Evolutionary conservation across 2,113 vertebrate genomes (phyloP), one percentile per base, ranked within the genome.

Genomic region (Podarcis muralis): DNA sequence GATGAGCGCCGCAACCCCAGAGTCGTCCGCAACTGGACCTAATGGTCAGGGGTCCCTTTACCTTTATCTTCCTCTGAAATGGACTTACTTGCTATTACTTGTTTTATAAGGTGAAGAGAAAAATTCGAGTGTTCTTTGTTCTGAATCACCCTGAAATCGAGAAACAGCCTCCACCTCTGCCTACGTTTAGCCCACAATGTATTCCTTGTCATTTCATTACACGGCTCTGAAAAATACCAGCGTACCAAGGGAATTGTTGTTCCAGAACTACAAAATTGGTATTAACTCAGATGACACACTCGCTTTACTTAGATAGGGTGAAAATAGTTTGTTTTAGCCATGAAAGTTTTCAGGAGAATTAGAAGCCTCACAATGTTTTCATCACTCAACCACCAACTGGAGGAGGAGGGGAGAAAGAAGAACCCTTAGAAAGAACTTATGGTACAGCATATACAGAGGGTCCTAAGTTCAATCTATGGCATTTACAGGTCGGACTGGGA

Each of bases 151-250:
- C 6, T 66, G 30, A 81, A 81, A 23, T 43, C 9, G 30, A 35
- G 59, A 48, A 20, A 12, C 53, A 48, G 71, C 77, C 83, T 69
- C 86, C 13, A 89, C 15, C 9, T 20, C 4, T 0, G 68, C 37
- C 40, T 18, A 2, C 1, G 0, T 12, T 2, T 40, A 66, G 2
- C 35, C 37, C 0, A 0, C 0, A 16, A 18, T 35, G 30, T 12
- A 65, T 30, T 76, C 87, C 71, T 4, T 20, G 77, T 18, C 35
- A 16, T 2, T 62, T 87, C 12, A 4, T 27, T 88, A 75, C 8
- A 85, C 53, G 0, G 0, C 30, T 91, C 4, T 65, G 74, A 66
- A 18, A 81, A 86, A 37, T 78, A 2, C 32, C 0, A 84, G 2
- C 0, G 30, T 8, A 69, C 0, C 9, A 40, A 75, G 43, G 0